These are phyloP conservation scores for Nettapus auritus DNA, from an alignment of 2,113 vertebrate species.

Conservation along the genomic window DNA sequence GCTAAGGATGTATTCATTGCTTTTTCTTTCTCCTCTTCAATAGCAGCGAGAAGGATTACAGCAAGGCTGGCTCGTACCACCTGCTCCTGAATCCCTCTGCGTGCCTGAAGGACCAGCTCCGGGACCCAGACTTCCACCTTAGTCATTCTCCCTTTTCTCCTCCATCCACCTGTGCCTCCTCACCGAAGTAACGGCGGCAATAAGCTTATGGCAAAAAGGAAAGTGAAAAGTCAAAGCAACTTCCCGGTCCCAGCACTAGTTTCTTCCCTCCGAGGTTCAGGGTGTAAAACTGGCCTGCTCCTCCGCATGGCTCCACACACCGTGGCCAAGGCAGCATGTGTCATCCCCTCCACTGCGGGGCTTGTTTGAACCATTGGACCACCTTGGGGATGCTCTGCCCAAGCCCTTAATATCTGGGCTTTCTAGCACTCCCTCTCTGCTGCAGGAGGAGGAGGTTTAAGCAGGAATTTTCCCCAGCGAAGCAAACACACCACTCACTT, in stretches of 20 bases:
- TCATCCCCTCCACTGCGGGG: background rate
- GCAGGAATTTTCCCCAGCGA: background rate
- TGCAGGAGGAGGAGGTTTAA: background rate
- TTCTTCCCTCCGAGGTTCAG: background rate
- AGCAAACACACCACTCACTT: background rate
- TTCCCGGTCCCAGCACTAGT: background rate
- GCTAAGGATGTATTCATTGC: background rate
- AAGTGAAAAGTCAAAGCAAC: background rate
- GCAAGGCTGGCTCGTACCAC: background rate
- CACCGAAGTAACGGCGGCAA: background rate
- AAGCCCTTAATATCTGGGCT: background rate
- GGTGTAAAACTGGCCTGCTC: background rate
- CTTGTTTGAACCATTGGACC: background rate
- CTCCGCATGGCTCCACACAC: background rate
- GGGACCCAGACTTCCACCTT: background rate
- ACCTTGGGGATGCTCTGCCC: background rate
- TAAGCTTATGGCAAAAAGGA: background rate
- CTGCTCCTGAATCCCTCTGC: background rate
- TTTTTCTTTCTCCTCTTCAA: background rate
- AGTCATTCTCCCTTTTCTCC: background rate
- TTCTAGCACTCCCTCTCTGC: background rate
- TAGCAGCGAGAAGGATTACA: background rate
- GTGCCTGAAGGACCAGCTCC: background rate
- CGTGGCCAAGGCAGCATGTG: background rate
- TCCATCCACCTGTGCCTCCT: background rate